Base-by-base conservation (phyloP, 53 echinoderm and acorn worm genomes). In the Zoroaster sp. region DNA sequence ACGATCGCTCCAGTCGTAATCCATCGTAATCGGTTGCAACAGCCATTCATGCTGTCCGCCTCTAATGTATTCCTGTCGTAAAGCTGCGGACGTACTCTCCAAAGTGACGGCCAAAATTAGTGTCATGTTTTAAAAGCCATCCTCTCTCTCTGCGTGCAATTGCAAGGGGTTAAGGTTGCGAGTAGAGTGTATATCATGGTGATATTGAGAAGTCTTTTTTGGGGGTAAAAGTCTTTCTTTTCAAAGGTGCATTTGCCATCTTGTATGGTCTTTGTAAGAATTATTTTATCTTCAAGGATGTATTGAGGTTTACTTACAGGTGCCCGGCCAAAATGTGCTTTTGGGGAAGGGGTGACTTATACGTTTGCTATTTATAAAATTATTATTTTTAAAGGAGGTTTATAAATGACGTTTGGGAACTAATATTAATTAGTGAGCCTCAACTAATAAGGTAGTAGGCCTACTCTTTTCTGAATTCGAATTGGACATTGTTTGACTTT, bases 1-100 rank as follows among this genome's bases (percentile, higher is more conserved):
- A 43, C 8, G 74, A 43, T 74, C 42, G 42, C 44, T 59, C 23
- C 9, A 23, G 63, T 59, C n/a, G n/a, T 59, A 59, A 74, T 76
- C 52, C 31, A 34, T 32, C 14, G 76, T 76, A 76, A 76, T 76
- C 76, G 49, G 47, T 18, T 76, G 46, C 76, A 51, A 51, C 76
- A 76, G 45, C 75, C 44, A 21, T 39, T 21, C 31, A 40, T 35
- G 42, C 39, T 40, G 51, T 45, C 33, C 33, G 1, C 32, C 25
- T 21, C 47, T 25, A 31, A 75, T 34, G 31, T 33, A 21, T 76
- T 31, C 5, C 31, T 25, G 21, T 23, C 10, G 21, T 59, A 59
- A 59, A 59, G 63, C n/a, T n/a, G 55, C 23, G 5, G 55, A 55
- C 55, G 25, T 23, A 55, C 23, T 55, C 55, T 20, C 25, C 23